phyloP scores from a whole-genome alignment of 2,113 vertebrate species.

The Rhagologus leucostigma region DNA sequence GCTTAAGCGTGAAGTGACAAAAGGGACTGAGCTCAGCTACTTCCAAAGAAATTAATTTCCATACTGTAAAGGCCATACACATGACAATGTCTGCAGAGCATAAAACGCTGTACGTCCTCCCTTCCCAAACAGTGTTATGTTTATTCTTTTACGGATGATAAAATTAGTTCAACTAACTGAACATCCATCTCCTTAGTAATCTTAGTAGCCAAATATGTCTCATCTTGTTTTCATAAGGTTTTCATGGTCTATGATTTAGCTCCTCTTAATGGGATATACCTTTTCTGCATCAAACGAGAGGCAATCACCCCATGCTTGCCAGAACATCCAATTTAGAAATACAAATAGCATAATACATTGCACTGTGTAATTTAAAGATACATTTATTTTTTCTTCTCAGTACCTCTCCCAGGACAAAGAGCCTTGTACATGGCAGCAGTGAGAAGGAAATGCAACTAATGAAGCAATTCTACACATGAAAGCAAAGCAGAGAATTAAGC shows the following conservation, averaged over 20 bases:
- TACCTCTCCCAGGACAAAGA: neutral
- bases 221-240: neutral
- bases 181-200: neutral
- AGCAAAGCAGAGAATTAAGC: neutral
- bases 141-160: neutral
- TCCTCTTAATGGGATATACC: neutral
- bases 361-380: neutral
- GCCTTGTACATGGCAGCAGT: fast-evolving
- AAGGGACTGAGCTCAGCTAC: neutral
- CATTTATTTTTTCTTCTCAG: neutral
- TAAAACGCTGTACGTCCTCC: neutral
- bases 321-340: neutral
- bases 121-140: neutral
- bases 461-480: neutral
- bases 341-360: neutral
- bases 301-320: neutral
- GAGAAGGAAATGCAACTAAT: neutral
- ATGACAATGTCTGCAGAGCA: neutral
- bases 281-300: neutral
- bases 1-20: neutral
- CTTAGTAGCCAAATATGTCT: neutral
- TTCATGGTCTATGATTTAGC: neutral
- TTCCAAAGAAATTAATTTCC: neutral
- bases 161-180: neutral
- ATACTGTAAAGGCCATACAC: neutral